Percentiles rank a stretch among this genome's conserved stretches.
These are phyloP conservation scores for Eupsittula cactorum DNA, from an alignment of 2,113 vertebrate genomes.

Conservation along the genomic window DNA sequence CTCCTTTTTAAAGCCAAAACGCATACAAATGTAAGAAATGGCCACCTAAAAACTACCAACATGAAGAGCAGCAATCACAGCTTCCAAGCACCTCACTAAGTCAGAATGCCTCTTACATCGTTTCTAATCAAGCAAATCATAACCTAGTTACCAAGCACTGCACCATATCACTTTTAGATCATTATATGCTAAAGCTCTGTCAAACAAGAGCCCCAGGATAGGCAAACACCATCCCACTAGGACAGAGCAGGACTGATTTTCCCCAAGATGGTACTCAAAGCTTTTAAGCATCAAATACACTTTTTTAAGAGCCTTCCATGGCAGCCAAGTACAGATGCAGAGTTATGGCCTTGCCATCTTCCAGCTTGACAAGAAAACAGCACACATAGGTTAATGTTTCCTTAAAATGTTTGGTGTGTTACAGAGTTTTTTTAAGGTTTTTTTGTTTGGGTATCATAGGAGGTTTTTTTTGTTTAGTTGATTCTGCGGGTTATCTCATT, in stretches of 20 bases:
- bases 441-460: background rate
- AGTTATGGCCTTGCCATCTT: background rate
- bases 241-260: background rate
- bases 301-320: background rate
- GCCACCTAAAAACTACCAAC: background rate
- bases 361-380: background rate
- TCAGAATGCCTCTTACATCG: background rate
- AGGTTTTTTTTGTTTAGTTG: background rate
- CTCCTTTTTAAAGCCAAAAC: background rate
- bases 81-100: background rate
- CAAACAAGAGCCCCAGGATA: background rate
- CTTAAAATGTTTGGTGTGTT: background rate
- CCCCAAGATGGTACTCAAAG: background rate
- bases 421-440: background rate
- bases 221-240: background rate
- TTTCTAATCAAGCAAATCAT: background rate
- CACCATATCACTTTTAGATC: background rate
- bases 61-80: background rate
- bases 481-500: background rate
- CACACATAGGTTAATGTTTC: background rate
- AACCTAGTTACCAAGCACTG: background rate
- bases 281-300: background rate
- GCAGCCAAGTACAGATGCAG: background rate
- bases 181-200: background rate
- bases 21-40: accelerated